Percentiles rank a stretch among this genome's conserved stretches.
Evolutionary conservation across 1,140 invertebrate species (phyloP).

Genomic region (Trypoxylus dichotomus): DNA sequence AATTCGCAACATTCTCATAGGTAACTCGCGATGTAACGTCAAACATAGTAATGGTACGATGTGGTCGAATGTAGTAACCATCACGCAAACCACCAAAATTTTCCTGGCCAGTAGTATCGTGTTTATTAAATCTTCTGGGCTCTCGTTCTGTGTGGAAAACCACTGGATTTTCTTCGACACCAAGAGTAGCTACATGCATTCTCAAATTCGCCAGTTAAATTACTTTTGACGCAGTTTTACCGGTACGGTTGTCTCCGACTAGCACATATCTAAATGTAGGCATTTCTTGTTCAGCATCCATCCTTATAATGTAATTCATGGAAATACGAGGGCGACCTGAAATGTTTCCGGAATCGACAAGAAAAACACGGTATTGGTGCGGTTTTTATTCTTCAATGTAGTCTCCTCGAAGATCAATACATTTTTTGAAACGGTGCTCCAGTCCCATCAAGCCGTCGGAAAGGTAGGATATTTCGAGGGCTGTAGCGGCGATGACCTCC

Average conservation of each 20-base stretch:
- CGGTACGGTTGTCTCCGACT: constrained; percentile 98
- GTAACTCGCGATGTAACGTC: constrained; percentile 99
- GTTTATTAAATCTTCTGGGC: constrained; percentile 97
- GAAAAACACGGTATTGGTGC: too few relatives aligned
- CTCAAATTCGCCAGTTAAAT: constrained; percentile 99
- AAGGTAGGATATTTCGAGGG: too few relatives aligned
- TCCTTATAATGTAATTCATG: constrained; percentile 46
- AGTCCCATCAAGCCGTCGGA: too few relatives aligned
- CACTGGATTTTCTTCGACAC: constrained; percentile 98
- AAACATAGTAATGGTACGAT: constrained; percentile 99
- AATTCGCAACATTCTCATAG: constrained; percentile 99
- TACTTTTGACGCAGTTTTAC: constrained; percentile 99
- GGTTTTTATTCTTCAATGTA: too few relatives aligned
- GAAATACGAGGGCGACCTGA: too few relatives aligned
- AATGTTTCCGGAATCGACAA: too few relatives aligned
- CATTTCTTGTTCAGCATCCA: constrained; percentile 72
- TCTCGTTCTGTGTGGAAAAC: constrained; percentile 98
- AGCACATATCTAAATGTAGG: constrained; percentile 95
- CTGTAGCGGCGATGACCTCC: too few relatives aligned
- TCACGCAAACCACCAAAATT: constrained; percentile 99
- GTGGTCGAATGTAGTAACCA: constrained; percentile 99
- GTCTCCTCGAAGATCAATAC: too few relatives aligned
- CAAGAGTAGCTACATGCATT: constrained; percentile 99
- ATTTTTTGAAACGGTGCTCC: too few relatives aligned
- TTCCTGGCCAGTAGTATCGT: constrained; percentile 99